Percentiles rank a stretch among this genome's conserved stretches.
Evolutionary conservation across 2,888 invertebrate genomes (phyloP).

Genomic region (Ochropacha duplaris): DNA sequence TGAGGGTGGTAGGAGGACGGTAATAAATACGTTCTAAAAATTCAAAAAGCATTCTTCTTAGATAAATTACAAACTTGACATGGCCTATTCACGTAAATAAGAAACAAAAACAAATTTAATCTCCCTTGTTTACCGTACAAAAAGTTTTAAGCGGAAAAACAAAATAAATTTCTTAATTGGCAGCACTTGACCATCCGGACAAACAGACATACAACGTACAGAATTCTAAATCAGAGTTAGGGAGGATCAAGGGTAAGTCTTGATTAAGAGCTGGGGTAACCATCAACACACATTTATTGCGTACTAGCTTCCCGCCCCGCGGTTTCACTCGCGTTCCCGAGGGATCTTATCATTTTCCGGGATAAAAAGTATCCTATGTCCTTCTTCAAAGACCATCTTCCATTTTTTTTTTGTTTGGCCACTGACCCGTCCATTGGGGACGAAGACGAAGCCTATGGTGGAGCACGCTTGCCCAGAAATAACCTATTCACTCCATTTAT

Average conservation of each 20-base stretch:
- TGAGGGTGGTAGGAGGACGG: too few relatives aligned
- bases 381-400: too few relatives aligned
- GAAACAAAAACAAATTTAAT: slow-evolving; percentile 18
- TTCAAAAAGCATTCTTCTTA: not conserved
- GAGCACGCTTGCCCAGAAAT: too few relatives aligned
- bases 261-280: slow-evolving; percentile 6
- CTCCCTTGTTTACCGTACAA: slow-evolving; percentile 15
- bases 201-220: slow-evolving; percentile 24
- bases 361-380: too few relatives aligned
- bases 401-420: too few relatives aligned
- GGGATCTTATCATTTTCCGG: too few relatives aligned
- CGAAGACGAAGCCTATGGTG: too few relatives aligned
- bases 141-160: slow-evolving; percentile 30
- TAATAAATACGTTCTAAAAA: too few relatives aligned
- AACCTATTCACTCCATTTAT: too few relatives aligned
- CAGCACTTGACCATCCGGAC: slow-evolving; percentile 32
- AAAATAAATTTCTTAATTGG: slow-evolving; percentile 32
- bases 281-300: not conserved
- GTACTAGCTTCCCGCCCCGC: too few relatives aligned
- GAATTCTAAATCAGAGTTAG: slow-evolving; percentile 29
- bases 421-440: too few relatives aligned
- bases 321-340: too few relatives aligned
- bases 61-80: not conserved
- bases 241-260: slow-evolving; percentile 11
- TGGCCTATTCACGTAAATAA: slow-evolving; percentile 6